Base-by-base conservation (phyloP, 2,888 invertebrate genomes). In the Venusia cambrica region DNA sequence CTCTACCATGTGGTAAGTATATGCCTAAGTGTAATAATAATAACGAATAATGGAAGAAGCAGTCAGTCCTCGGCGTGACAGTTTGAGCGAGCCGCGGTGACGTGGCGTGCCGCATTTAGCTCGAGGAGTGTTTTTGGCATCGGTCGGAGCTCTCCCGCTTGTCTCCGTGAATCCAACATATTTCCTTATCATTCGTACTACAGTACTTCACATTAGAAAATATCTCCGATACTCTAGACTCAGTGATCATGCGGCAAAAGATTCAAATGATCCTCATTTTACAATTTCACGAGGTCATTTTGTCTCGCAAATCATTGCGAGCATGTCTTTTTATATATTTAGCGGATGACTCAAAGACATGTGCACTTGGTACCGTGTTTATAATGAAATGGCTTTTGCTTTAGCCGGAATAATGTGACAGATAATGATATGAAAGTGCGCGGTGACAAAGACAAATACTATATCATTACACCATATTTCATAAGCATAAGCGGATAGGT, bases 21-120 rank as follows among this genome's bases (percentile, higher is more conserved):
- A 45, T 43, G 38, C n/a, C n/a, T n/a, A n/a, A n/a, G n/a, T n/a
- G n/a, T n/a, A 46, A 51, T 60, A 62, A 62, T 65, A n/a, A n/a
- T 57, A 58, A 54, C 52, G 54, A 54, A 57, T 57, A 47, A 53
- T 49, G 54, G 39, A 36, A 47, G 45, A 48, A 42, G 44, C 33
- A 39, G 37, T 42, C 32, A 40, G 39, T 44, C 47, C 48, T 51
- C 46, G 26, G 38, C 48, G 59, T 60, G 68, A 66, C 73, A 71
- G 61, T 62, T 53, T 41, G 59, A 29, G 19, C 35, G 43, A 45
- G 39, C n/a, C 19, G 42, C 41, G 59, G 63, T 78, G 81, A 77
- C 77, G 78, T 70, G 73, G 61, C 71, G 39, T 41, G 62, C 76
- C 73, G 55, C 57, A 67, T 80, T 83, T 83, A 80, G 81, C 69